Evolutionary conservation across 2,113 vertebrate genomes (phyloP).

Genomic region (Proteles cristata): DNA sequence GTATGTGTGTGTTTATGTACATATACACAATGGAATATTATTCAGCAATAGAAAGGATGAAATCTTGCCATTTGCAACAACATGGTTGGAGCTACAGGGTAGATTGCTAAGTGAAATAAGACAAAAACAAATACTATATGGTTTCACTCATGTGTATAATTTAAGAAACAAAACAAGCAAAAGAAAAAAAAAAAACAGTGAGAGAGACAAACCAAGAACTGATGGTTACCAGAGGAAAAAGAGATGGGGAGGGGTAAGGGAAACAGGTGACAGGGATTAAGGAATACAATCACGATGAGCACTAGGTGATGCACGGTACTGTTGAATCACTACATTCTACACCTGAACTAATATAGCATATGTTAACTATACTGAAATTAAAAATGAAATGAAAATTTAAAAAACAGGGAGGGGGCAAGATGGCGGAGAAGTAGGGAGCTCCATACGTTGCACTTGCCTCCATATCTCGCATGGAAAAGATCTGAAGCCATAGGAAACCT

Average conservation of each 20-base stretch:
- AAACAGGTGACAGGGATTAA: neutral
- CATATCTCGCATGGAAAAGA: no score
- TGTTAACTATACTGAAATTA: neutral
- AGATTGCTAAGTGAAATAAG: neutral
- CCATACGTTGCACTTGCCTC: no score
- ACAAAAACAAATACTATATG: neutral
- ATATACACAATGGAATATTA: neutral
- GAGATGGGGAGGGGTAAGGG: neutral
- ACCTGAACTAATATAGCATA: neutral
- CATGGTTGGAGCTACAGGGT: neutral
- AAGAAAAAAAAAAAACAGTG: neutral
- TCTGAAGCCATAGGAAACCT: no score
- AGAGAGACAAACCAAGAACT: neutral
- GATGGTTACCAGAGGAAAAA: neutral
- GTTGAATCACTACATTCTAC: neutral
- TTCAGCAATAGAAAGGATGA: neutral
- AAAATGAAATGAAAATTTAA: neutral
- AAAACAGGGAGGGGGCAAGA: no score
- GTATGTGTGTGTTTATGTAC: neutral
- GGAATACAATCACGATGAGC: neutral
- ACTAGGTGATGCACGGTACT: neutral
- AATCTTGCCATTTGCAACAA: neutral
- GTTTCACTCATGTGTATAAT: neutral
- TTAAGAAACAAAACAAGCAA: neutral
- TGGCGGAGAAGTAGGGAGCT: no score